These are phyloP conservation scores for Perccottus glenii DNA, from an alignment of 2,113 vertebrate genomes.

Conservation along the genomic window DNA sequence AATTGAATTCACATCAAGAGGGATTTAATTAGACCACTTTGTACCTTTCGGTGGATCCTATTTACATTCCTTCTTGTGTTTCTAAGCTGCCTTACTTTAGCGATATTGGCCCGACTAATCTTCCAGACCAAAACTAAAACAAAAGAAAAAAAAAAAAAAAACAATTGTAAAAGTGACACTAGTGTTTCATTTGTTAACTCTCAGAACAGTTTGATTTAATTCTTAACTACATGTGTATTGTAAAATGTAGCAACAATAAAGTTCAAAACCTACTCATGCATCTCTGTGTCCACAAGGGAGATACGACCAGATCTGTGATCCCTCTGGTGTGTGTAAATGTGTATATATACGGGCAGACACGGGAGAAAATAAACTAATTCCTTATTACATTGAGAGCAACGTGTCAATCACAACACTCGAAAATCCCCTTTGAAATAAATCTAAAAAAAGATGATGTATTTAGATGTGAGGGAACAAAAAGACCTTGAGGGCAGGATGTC, in stretches of 20 bases:
- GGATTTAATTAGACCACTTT: slow-evolving; percentile 73
- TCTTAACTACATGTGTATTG: neutral
- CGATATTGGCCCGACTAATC: slow-evolving; percentile 48
- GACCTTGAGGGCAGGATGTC: slow-evolving; percentile 63
- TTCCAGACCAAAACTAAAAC: slow-evolving; percentile 17
- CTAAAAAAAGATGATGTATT: slow-evolving; percentile 29
- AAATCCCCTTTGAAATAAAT: slow-evolving; percentile 55
- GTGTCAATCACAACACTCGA: slow-evolving; percentile 37
- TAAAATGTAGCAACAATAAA: neutral
- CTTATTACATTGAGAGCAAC: slow-evolving; percentile 22
- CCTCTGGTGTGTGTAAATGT: slow-evolving; percentile 1
- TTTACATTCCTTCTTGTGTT: slow-evolving; percentile 61
- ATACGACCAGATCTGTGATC: slow-evolving; percentile 6
- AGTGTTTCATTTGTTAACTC: slow-evolving; percentile 18
- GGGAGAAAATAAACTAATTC: slow-evolving; percentile 26
- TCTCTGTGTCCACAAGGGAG: slow-evolving; percentile 2
- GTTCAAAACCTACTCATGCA: neutral
- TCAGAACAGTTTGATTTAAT: slow-evolving; percentile 7
- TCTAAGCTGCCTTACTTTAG: slow-evolving; percentile 47
- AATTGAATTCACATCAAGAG: slow-evolving; percentile 63
- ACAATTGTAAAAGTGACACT: neutral
- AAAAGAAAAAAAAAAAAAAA: neutral
- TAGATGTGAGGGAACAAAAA: slow-evolving; percentile 55
- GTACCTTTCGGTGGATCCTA: slow-evolving; percentile 68
- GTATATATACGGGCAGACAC: slow-evolving; percentile 4